Evolutionary conservation across 2,113 vertebrate genomes (phyloP).

Genomic region (Nothocercus julius): DNA sequence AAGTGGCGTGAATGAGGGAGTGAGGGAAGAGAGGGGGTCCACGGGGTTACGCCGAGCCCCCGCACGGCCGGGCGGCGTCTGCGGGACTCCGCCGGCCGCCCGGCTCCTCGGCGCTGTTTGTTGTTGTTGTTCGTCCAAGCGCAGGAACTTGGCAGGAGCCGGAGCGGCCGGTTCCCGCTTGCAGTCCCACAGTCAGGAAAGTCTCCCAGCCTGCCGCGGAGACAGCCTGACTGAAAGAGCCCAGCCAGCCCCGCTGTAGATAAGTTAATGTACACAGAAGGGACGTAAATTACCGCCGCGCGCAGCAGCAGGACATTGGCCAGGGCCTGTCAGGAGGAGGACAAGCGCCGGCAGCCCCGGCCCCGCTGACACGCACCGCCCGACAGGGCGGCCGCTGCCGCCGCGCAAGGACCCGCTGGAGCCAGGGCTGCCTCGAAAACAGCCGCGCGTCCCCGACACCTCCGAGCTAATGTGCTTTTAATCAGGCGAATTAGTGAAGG

Average conservation of each 20-base stretch:
- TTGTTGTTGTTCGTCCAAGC: constrained; percentile 85
- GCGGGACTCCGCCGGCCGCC: too few relatives aligned
- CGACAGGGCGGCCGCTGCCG: constrained; percentile 74
- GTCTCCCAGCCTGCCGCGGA: constrained; percentile 90
- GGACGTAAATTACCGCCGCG: constrained; percentile 96
- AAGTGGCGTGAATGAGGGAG: background rate
- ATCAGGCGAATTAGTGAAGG: constrained; percentile 78
- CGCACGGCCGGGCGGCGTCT: background rate
- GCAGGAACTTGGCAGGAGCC: constrained; percentile 84
- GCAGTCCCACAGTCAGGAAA: constrained; percentile 87
- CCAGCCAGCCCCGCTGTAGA: constrained; percentile 94
- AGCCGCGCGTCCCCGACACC: constrained; percentile 83
- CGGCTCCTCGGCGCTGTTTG: constrained; percentile 78
- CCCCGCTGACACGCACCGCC: constrained; percentile 79
- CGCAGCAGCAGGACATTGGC: constrained; percentile 97
- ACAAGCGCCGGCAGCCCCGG: constrained; percentile 85
- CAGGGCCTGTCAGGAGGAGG: constrained; percentile 98
- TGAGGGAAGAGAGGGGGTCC: background rate
- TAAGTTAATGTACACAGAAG: constrained; percentile 97
- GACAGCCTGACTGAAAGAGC: constrained; percentile 95
- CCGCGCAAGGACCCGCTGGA: constrained; percentile 81
- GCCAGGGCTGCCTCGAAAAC: constrained; percentile 87
- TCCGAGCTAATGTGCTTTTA: constrained; percentile 80
- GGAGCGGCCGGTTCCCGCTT: constrained; percentile 78
- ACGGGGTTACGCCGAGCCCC: background rate